Conservation (phyloP, 2,113 vertebrate species). For the Grammomys surdaster region DNA sequence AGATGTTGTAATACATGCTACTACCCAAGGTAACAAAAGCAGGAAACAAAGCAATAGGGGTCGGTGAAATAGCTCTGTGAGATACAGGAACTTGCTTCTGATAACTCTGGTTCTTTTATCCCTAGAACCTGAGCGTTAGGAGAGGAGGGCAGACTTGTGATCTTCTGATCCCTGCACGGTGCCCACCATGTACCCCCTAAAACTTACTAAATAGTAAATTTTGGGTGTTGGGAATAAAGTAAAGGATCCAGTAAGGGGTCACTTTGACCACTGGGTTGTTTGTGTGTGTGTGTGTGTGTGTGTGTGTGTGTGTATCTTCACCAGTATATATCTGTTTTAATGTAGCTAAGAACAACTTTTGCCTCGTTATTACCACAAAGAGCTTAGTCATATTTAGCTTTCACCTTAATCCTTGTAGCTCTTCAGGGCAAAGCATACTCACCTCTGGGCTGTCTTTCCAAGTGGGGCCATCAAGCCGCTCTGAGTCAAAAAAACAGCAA, state of each 20-base stretch:
- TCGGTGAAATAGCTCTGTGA: not conserved
- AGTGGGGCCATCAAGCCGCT: constrained; percentile 65
- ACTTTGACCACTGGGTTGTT: not conserved
- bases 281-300: no score
- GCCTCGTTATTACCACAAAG: not conserved
- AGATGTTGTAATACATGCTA: not conserved
- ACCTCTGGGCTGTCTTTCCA: constrained; percentile 72
- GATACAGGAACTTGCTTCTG: not conserved
- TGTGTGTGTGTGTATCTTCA: not conserved
- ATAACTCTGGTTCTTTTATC: not conserved
- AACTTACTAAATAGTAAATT: not conserved
- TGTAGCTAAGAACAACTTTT: not conserved
- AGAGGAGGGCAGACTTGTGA: no score
- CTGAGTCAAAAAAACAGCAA: constrained; percentile 60
- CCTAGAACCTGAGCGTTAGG: no score
- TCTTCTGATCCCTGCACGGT: no score
- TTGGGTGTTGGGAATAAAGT: not conserved
- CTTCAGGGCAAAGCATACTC: constrained; percentile 72
- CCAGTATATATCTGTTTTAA: not conserved
- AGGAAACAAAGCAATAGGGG: not conserved
- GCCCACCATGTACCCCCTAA: not conserved
- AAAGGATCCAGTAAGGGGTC: not conserved
- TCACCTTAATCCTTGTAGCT: constrained; percentile 74
- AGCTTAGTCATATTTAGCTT: constrained; percentile 52
- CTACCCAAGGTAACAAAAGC: not conserved